phyloP scores from a whole-genome alignment of 2,113 vertebrate genomes.

The Crotalus viridis region DNA sequence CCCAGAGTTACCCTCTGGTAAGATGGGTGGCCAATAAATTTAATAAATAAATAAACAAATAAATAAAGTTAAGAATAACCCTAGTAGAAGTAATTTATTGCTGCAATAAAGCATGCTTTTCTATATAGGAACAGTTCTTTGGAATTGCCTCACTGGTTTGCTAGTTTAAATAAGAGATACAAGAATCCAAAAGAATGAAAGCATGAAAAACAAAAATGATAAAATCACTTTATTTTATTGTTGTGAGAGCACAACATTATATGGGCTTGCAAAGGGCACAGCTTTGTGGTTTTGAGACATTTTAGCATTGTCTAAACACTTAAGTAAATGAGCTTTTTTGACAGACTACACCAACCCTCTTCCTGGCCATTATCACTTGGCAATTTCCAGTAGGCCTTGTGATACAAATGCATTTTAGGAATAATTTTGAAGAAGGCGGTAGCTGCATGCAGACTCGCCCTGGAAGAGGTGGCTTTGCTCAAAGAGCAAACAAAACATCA shows the following conservation, averaged over 20 bases:
- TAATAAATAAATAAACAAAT: not conserved
- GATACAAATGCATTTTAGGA: not conserved
- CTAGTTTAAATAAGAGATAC: not conserved
- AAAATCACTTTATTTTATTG: not conserved
- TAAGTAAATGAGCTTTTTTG: conserved; percentile 26
- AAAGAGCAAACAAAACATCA: not conserved
- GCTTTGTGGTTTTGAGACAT: conserved; percentile 23
- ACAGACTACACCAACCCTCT: conserved; percentile 5
- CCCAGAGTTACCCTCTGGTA: not conserved
- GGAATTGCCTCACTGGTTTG: not conserved
- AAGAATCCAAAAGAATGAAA: not conserved
- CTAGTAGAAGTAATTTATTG: not conserved
- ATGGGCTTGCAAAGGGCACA: conserved; percentile 1
- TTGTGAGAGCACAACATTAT: not conserved
- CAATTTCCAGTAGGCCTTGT: conserved; percentile 17
- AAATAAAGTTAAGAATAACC: not conserved
- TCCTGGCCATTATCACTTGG: conserved; percentile 17
- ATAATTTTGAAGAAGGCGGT: not conserved
- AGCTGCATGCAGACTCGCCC: not conserved
- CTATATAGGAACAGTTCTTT: not conserved
- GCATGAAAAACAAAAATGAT: conserved; percentile 3
- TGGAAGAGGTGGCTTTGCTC: not conserved
- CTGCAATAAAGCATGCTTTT: not conserved
- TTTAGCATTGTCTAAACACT: conserved; percentile 24
- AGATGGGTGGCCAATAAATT: not conserved